Base-by-base conservation (phyloP, 2,888 invertebrate species). In the Apoderus coryli region DNA sequence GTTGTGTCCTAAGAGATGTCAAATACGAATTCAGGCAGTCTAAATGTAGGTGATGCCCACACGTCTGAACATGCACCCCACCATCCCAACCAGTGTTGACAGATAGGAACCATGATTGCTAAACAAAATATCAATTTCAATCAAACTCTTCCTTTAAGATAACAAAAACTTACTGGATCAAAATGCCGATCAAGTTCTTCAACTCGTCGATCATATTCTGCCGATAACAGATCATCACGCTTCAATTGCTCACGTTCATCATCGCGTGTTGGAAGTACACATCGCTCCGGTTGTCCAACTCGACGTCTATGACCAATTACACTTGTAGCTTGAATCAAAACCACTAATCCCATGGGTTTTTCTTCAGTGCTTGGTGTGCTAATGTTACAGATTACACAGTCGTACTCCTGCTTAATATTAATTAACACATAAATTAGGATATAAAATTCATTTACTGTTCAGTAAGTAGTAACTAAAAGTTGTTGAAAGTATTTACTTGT, bases 31-130 rank as follows among this genome's bases (percentile, higher is more conserved):
- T 78, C 49, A 92, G 75, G 58, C 98, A 98, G 53, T 85, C 82
- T 47, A 93, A 68, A 63, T 98, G 96, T 35, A 96, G 70, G 60
- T 90, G 88, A 62, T 98, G 98, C 0, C 96, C 95, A 63, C 96
- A 96, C 2, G 93, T 86, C 59, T 85, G 84, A 30, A 89, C 84
- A 58, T 86, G 81, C 30, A 93, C 85, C 31, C 93, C 93, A 39
- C 86, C 85, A 57, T 85, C 84, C 75, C 82, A 85, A 3, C 85
- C 84, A 46, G 79, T 69, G 53, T 79, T 81, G 34, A 85, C 71
- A 2, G 78, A 73, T 22, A 79, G 56, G 49, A 80, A 67, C 82
- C 81, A 85, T 2, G 81, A 81, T 47, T 73, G 69, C 72, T 74
- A 52, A 4, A 50, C 6, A 19, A 19, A 19, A 19, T 6, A 19